phyloP scores from a whole-genome alignment of 2,113 vertebrate genomes.

The Apodemus speciosus region DNA sequence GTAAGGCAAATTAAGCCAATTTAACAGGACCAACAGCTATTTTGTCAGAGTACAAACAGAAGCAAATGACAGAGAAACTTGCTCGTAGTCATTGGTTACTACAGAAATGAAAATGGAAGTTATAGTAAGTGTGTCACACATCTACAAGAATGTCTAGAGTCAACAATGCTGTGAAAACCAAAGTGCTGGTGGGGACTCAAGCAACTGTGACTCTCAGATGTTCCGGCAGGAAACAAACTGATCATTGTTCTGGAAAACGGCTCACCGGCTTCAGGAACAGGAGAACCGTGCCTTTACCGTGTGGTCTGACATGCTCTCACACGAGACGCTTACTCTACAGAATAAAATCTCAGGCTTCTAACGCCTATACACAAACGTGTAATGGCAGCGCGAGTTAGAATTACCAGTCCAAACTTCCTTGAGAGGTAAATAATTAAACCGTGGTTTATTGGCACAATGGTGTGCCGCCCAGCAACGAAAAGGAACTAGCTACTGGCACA shows the following conservation, averaged over 20 bases:
- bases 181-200: neutral
- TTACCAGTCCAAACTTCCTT: neutral
- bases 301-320: neutral
- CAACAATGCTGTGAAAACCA: neutral
- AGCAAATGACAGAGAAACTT: neutral
- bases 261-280: neutral
- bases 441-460: neutral
- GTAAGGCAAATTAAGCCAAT: neutral
- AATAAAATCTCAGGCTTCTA: neutral
- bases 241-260: neutral
- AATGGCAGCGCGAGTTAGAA: neutral
- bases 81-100: neutral
- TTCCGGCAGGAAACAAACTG: neutral
- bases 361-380: neutral
- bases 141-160: neutral
- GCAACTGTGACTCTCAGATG: neutral
- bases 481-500: neutral
- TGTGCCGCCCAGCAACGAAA: neutral
- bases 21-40: neutral
- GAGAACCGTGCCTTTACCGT: neutral
- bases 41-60: neutral
- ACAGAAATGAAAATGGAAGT: neutral
- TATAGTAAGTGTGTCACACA: neutral
- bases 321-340: neutral
- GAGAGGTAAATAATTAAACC: neutral